These are phyloP conservation scores for Cotesia vestalis DNA, from an alignment of 1,140 invertebrate genomes.

Conservation along the genomic window DNA sequence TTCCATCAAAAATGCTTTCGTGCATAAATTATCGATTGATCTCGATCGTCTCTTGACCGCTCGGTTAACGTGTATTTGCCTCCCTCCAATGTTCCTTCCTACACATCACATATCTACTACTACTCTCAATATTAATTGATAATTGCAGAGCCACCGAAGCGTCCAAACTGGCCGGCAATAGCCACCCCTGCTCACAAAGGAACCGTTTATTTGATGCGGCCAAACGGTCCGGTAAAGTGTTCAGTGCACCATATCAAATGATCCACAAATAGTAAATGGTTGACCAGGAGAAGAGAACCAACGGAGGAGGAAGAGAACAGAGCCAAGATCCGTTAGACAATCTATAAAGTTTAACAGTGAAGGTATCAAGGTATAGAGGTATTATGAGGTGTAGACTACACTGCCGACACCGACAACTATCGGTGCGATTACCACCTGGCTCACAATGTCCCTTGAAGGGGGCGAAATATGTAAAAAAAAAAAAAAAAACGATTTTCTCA, in stretches of 20 bases:
- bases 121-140: conserved; percentile 61
- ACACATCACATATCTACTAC: conserved; percentile 47
- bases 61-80: background rate
- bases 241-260: conserved; percentile 41
- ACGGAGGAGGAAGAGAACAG: background rate
- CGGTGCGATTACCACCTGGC: too few species aligned
- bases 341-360: too few species aligned
- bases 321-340: conserved; percentile 11
- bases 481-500: too few species aligned
- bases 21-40: conserved; percentile 55
- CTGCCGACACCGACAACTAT: too few species aligned
- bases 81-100: background rate
- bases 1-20: conserved; percentile 41
- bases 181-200: conserved; percentile 33
- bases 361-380: too few species aligned
- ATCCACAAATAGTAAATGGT: conserved; percentile 36
- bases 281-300: too few species aligned
- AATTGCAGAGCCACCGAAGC: conserved; percentile 47
- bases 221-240: conserved; percentile 37
- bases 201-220: conserved; percentile 36
- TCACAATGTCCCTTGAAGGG: too few species aligned
- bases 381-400: too few species aligned
- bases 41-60: conserved; percentile 24
- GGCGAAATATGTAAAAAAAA: too few species aligned
- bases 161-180: conserved; percentile 4